A percentile compares a stretch with the other conserved stretches of the same genome.
phyloP scores from a whole-genome alignment of 2,797 vertebrate genomes.

The Balearica regulorum region DNA sequence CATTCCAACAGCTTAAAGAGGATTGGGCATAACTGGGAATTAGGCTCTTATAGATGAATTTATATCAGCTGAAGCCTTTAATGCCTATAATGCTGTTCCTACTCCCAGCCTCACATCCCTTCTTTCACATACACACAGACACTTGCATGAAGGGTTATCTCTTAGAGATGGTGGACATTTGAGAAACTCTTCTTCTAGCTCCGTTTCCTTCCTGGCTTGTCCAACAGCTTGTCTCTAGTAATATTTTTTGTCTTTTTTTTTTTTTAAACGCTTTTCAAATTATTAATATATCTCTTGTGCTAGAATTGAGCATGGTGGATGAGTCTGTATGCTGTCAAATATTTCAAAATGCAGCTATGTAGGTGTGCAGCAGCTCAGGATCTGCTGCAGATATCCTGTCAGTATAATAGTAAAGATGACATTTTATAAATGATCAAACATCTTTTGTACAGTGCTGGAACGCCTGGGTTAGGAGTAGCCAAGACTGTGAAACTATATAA shows the following conservation, averaged over 20 bases:
- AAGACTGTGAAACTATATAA: neutral
- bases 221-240: neutral
- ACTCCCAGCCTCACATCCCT: neutral
- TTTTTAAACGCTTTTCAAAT: neutral
- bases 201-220: neutral
- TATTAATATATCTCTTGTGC: neutral
- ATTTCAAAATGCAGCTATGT: neutral
- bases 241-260: neutral
- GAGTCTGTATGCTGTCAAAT: neutral
- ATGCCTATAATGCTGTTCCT: neutral
- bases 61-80: neutral
- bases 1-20: neutral
- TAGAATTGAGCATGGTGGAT: neutral
- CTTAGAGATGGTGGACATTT: neutral
- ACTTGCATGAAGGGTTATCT: neutral
- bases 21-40: neutral
- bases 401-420: neutral
- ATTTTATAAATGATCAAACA: conserved; percentile 15
- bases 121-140: neutral
- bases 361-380: neutral
- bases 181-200: neutral
- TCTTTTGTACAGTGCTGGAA: neutral
- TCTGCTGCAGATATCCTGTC: neutral
- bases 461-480: neutral
- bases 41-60: neutral